Evolutionary conservation across 2,797 vertebrate genomes (phyloP).

Genomic region (Channallabes apus): DNA sequence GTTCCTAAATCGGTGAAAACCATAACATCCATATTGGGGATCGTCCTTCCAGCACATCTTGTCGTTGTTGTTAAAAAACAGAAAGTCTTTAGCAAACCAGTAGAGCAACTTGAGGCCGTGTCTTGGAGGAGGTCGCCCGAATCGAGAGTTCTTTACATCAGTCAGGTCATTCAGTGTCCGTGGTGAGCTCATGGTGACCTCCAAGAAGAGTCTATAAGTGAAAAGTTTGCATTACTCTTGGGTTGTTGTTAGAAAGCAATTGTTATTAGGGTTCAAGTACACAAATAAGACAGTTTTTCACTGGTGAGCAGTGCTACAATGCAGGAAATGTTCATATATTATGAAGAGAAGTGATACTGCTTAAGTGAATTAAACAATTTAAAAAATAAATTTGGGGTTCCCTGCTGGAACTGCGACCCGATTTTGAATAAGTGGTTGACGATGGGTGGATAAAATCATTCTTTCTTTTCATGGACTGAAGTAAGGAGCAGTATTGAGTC

Average conservation of each 20-base stretch:
- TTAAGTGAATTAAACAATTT: too few species aligned
- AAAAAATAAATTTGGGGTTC: too few species aligned
- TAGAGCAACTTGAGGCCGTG: constrained; percentile 23
- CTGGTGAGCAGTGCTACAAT: not conserved
- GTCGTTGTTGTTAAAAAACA: not conserved
- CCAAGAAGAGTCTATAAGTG: not conserved
- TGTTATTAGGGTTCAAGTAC: not conserved
- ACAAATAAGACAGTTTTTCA: not conserved
- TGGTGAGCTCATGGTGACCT: not conserved
- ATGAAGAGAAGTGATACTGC: not conserved
- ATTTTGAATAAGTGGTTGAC: too few species aligned
- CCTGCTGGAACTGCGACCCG: too few species aligned
- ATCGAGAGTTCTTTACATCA: not conserved
- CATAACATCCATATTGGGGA: not conserved
- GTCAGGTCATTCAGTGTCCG: not conserved
- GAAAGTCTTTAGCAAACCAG: constrained; percentile 16
- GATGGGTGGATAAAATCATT: not conserved
- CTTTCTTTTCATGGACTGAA: not conserved
- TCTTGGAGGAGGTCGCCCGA: constrained; percentile 13
- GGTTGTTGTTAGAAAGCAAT: not conserved
- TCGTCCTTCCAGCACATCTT: not conserved
- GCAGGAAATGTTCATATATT: not conserved
- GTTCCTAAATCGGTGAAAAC: constrained; percentile 21
- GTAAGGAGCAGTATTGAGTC: not conserved
- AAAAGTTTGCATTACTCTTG: not conserved